Evolutionary conservation across 2,888 invertebrate species (phyloP), one percentile per base, ranked within the genome.

Genomic region (Acleris sparsana): DNA sequence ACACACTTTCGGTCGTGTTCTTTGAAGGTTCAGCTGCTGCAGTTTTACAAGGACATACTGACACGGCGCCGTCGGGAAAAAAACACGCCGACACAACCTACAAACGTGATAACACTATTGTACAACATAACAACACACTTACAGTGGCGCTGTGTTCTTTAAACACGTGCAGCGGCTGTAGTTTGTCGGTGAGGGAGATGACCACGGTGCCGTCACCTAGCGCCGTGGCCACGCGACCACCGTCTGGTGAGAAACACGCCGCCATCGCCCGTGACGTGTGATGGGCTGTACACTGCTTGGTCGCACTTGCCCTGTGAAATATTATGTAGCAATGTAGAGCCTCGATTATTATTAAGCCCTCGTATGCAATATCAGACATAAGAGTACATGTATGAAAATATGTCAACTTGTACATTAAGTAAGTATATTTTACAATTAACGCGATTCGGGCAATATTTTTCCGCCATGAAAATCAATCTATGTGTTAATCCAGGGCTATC

Each of bases 231-330:
- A 99, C 96, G 78, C 96, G 95, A 71, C 94, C 94, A 55, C 97
- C 97, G 87, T 99, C 97, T 2, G 96, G 95, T 3, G 97, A 96
- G 87, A 98, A 98, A 52, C 96, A 95, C 0, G 97, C 97, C 73
- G 95, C 95, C 3, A 98, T 89, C 5, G 97, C 98, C 98, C 98
- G 98, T 0, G 97, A 96, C 13, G 96, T 96, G 84, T 98, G 98
- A 0, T 97, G 97, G 62, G 99, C 86, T 0, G 97, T 97, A 43
- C 96, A 96, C 9, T 96, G 96, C 5, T 97, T 94, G 82, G 96
- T 95, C 0, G 96, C 97, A 82, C 97, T 97, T 78, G 96, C 96
- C 2, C 98, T 98, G 84, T 51, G 88, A 81, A 70, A 43, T 39
- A 6, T 43, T 3, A 43, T 5, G n/a, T 16, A 44, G 6, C 17